These are phyloP conservation scores for Bicyclus anynana DNA, from an alignment of 1,140 invertebrate genomes.

Conservation along the genomic window DNA sequence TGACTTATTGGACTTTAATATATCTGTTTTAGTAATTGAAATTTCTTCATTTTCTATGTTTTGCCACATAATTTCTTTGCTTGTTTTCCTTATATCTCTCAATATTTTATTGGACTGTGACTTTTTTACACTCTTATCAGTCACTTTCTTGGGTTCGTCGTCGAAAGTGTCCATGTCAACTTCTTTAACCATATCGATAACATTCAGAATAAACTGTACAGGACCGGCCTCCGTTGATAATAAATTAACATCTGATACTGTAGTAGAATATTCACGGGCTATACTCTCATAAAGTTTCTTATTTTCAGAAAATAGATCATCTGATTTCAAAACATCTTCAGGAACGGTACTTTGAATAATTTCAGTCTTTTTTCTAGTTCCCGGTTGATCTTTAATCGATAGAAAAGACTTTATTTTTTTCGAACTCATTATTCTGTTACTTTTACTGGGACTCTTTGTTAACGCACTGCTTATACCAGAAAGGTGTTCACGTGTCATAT, in stretches of 20 bases:
- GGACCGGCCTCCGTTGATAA: not conserved
- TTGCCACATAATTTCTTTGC: conserved; percentile 39
- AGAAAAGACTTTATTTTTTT: conserved; percentile 39
- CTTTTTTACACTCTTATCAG: conserved; percentile 46
- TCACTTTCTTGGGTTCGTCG: conserved; percentile 42
- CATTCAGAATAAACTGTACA: conserved; percentile 43
- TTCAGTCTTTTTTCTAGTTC: conserved; percentile 23
- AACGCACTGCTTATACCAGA: conserved; percentile 14
- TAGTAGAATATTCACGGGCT: conserved; percentile 37
- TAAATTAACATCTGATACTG: conserved; percentile 37
- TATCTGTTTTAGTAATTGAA: conserved; percentile 32
- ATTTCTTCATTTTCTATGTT: conserved; percentile 32
- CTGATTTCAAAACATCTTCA: conserved; percentile 20
- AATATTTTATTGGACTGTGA: conserved; percentile 30
- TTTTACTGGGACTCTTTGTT: conserved; percentile 38
- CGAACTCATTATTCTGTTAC: conserved; percentile 27
- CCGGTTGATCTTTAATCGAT: conserved; percentile 33
- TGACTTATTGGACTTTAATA: conserved; percentile 38
- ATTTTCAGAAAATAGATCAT: conserved; percentile 37
- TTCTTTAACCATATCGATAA: conserved; percentile 47
- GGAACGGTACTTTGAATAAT: conserved; percentile 2
- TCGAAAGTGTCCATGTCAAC: conserved; percentile 26
- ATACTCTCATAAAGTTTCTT: conserved; percentile 37
- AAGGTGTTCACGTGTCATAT: conserved; percentile 37
- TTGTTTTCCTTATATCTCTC: conserved; percentile 43